phyloP scores from a whole-genome alignment of 1,140 invertebrate genomes.

The Daktulosphaira vitifoliae region DNA sequence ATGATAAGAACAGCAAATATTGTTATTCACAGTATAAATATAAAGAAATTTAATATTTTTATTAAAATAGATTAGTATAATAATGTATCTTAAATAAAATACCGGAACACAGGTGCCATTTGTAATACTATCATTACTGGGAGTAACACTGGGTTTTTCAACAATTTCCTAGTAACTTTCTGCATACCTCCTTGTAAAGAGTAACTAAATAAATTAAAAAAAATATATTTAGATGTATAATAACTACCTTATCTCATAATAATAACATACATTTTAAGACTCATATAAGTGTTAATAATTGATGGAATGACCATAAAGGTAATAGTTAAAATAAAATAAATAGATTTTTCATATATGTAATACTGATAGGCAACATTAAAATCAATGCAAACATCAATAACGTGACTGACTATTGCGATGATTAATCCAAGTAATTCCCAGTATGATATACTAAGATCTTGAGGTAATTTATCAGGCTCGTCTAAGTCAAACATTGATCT shows the following conservation, averaged over 20 bases:
- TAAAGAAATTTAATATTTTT: too few species aligned
- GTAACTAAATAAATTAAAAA: not conserved
- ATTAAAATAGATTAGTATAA: too few species aligned
- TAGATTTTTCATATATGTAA: constrained; percentile 43
- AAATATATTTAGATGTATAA: not conserved
- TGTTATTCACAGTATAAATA: too few species aligned
- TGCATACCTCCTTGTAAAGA: constrained; percentile 30
- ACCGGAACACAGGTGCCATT: constrained; percentile 34
- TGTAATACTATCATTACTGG: constrained; percentile 19
- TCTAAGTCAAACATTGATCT: constrained; percentile 35
- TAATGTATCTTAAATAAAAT: too few species aligned
- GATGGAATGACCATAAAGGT: constrained; percentile 56
- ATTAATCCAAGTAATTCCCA: constrained; percentile 45
- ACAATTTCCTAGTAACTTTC: not conserved
- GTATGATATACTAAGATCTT: constrained; percentile 43
- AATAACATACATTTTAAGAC: constrained; percentile 52
- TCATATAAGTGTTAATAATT: constrained; percentile 54
- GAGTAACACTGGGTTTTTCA: not conserved
- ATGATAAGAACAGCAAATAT: too few species aligned
- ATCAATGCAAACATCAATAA: constrained; percentile 56
- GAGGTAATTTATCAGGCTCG: constrained; percentile 42
- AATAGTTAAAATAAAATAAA: constrained; percentile 52
- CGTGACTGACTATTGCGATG: constrained; percentile 52
- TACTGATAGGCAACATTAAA: constrained; percentile 55
- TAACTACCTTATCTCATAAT: not conserved